Conservation (phyloP, 2,888 invertebrate genomes). For the Octonoba sinensis region DNA sequence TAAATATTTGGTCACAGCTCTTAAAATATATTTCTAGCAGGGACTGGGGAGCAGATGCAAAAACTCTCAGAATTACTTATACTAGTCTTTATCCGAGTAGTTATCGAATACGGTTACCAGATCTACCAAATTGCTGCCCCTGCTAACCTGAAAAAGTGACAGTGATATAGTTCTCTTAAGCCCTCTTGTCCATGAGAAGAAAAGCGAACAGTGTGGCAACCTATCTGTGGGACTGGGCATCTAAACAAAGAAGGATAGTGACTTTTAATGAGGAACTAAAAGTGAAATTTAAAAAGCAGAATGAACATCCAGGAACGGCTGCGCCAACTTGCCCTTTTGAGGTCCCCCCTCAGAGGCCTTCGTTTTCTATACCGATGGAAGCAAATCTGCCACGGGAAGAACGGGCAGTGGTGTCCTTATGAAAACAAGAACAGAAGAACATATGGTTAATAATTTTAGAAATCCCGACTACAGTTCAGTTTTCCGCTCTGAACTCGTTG, state of each 20-base stretch:
- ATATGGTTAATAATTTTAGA: too few species aligned
- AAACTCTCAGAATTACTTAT: constrained; percentile 9
- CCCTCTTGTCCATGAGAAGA: constrained; percentile 7
- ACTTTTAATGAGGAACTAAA: too few species aligned
- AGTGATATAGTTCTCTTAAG: constrained; percentile 3
- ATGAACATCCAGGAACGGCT: too few species aligned
- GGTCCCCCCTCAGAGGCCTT: background rate
- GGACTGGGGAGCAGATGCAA: constrained; percentile 8
- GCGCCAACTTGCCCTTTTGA: too few species aligned
- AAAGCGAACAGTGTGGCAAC: background rate
- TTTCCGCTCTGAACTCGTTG: too few species aligned
- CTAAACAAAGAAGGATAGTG: background rate
- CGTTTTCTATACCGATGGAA: constrained; percentile 2
- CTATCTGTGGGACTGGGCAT: background rate
- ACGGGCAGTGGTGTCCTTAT: background rate
- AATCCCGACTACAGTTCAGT: background rate
- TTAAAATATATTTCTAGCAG: too few species aligned
- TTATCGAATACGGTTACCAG: constrained; percentile 16
- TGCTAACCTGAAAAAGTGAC: constrained; percentile 1
- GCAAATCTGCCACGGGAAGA: background rate
- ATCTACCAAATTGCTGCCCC: background rate
- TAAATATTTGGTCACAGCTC: too few species aligned
- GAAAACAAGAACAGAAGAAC: too few species aligned
- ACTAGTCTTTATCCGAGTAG: background rate
- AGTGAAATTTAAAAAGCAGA: too few species aligned